Base-by-base conservation (phyloP, 2,888 invertebrate genomes). In the Cephus sareptanus region DNA sequence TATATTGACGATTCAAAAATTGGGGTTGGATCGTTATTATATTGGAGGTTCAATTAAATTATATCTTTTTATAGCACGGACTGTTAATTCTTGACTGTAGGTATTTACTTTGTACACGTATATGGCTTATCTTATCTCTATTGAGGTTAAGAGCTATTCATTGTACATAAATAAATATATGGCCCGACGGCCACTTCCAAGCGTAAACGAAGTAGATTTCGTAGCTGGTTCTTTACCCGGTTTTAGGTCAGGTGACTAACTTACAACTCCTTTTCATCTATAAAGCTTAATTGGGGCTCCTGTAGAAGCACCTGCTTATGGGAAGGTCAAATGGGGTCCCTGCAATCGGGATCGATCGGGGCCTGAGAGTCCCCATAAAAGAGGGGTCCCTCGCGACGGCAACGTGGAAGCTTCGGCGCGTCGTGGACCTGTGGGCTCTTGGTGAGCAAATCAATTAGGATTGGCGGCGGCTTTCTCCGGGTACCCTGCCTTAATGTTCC, bases 211-310 rank as follows among this genome's bases (percentile, higher is more conserved):
- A 56, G 9, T 9, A 56, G 56, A 23, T 9, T 23, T 56, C 56
- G 2, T 56, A 9, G 56, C 56, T 40, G 40, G 40, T 40, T 40
- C 40, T 56, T 56, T 23, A 2, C 56, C 23, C 23, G 56, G 9
- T 23, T 56, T 56, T 56, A 56, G 56, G 9, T 56, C 23, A 34
- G 31, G 71, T 12, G 33, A 33, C 71, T 71, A 9, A 71, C 31
- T 71, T 71, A 71, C 71, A 23, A 71, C 69, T 76, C 69, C 70
- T 75, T 34, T 75, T 68, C 73, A 79, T 79, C 79, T 85, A 81
- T 80, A 82, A 80, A 81, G 78, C 81, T 83, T 87, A 86, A 86
- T 87, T 87, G 83, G 86, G 40, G 78, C 79, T 77, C 77, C 76
- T 69, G 77, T 76, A 77, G 77, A 56, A 9, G 23, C 56, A 56